These are phyloP conservation scores for Pristis pectinata DNA, from an alignment of 2,797 vertebrate genomes.

Conservation along the genomic window DNA sequence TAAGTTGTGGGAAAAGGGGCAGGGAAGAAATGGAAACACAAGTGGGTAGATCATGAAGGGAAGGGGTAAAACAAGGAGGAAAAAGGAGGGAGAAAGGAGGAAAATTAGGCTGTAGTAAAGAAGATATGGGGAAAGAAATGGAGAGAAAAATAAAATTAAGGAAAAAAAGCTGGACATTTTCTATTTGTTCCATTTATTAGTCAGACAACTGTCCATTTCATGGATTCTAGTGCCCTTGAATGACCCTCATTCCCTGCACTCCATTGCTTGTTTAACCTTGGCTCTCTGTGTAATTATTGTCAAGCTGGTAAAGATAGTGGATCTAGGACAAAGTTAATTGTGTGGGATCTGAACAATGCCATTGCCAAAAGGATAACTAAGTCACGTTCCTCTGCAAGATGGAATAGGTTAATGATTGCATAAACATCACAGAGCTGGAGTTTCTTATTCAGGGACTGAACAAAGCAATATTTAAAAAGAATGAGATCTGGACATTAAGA, in stretches of 20 bases:
- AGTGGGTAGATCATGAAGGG: no score
- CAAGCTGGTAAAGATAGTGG: background rate
- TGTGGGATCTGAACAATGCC: background rate
- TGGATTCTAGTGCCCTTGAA: background rate
- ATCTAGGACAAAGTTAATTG: background rate
- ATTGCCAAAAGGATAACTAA: background rate
- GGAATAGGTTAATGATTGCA: background rate
- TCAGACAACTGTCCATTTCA: background rate
- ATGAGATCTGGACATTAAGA: background rate
- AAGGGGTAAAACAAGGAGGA: no score
- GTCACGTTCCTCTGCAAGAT: background rate
- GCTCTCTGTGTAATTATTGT: background rate
- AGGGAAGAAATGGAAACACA: no score
- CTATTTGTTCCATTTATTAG: background rate
- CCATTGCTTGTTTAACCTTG: slow-evolving; percentile 12
- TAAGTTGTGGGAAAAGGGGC: no score
- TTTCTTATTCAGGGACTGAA: background rate
- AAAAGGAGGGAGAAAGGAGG: no score
- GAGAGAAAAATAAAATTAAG: no score
- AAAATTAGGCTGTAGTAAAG: no score
- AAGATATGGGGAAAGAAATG: no score
- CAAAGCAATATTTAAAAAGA: background rate
- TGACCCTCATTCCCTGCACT: background rate
- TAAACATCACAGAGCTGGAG: background rate
- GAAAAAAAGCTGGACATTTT: no score